phyloP scores from a whole-genome alignment of 1,140 invertebrate genomes.

The Samia ricini region DNA sequence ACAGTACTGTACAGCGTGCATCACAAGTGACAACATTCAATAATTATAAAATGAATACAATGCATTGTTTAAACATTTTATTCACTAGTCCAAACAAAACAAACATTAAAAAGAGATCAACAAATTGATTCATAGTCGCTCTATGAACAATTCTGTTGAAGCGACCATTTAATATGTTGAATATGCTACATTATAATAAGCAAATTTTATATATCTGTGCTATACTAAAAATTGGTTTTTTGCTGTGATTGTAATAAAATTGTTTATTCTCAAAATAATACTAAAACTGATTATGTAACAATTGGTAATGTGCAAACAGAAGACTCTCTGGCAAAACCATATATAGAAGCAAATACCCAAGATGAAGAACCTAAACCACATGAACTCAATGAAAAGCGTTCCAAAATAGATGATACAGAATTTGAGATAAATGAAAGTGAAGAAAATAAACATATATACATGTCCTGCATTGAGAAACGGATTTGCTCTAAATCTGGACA shows the following conservation, averaged over 20 bases:
- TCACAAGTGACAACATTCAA: background rate
- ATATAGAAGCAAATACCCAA: background rate
- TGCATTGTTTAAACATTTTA: background rate
- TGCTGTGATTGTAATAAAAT: background rate
- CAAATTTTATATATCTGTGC: background rate
- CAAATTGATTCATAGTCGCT: background rate
- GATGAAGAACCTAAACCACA: background rate
- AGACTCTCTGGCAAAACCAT: background rate
- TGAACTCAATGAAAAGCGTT: background rate
- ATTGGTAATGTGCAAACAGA: background rate
- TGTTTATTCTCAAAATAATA: background rate
- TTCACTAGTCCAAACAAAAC: background rate
- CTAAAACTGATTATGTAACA: background rate
- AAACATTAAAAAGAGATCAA: background rate
- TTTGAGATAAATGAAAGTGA: background rate
- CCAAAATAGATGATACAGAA: background rate
- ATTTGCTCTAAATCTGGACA: slow-evolving; percentile 10
- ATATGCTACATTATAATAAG: background rate
- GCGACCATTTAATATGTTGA: background rate
- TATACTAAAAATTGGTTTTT: background rate
- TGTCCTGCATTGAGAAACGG: slow-evolving; percentile 24
- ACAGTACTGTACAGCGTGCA: background rate
- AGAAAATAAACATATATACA: background rate
- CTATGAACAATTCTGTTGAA: background rate
- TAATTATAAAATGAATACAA: background rate